phyloP scores from a whole-genome alignment of 2,113 vertebrate species.

The Syngnathus floridae region DNA sequence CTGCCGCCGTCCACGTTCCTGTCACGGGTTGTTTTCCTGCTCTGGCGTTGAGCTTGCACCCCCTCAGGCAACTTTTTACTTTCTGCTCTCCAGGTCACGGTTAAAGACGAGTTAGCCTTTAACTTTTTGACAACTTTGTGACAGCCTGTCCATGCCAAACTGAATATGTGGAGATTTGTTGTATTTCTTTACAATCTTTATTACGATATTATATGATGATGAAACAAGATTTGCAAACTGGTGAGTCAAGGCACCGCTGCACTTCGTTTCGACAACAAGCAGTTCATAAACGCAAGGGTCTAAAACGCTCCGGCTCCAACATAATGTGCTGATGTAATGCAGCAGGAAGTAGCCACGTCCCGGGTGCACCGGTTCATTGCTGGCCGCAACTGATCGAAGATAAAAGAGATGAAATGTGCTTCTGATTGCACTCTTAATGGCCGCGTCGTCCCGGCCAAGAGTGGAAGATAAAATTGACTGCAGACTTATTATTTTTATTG shows the following conservation, averaged over 20 bases:
- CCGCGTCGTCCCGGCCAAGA: not conserved
- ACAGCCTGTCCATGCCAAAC: too few relatives aligned
- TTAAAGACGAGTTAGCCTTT: not conserved
- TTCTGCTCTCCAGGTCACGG: not conserved
- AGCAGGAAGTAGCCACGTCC: not conserved
- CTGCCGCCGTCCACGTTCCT: not conserved
- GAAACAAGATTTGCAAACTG: too few relatives aligned
- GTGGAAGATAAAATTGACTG: not conserved
- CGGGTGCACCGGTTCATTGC: not conserved
- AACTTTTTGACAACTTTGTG: not conserved
- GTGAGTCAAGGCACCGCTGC: too few relatives aligned
- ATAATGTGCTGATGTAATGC: not conserved
- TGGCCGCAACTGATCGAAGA: not conserved
- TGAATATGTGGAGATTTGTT: too few relatives aligned
- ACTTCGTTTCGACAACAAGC: not conserved
- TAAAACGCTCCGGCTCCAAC: not conserved
- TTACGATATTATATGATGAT: too few relatives aligned
- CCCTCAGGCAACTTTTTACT: not conserved
- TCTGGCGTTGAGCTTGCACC: not conserved
- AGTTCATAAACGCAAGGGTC: not conserved
- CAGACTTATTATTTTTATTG: not conserved
- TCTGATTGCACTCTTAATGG: not conserved
- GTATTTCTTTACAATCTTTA: too few relatives aligned
- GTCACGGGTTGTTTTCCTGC: slow-evolving; percentile 5
- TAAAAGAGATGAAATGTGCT: not conserved